These are phyloP conservation scores for Corapipo altera DNA, from an alignment of 2,113 vertebrate genomes.

Conservation along the genomic window DNA sequence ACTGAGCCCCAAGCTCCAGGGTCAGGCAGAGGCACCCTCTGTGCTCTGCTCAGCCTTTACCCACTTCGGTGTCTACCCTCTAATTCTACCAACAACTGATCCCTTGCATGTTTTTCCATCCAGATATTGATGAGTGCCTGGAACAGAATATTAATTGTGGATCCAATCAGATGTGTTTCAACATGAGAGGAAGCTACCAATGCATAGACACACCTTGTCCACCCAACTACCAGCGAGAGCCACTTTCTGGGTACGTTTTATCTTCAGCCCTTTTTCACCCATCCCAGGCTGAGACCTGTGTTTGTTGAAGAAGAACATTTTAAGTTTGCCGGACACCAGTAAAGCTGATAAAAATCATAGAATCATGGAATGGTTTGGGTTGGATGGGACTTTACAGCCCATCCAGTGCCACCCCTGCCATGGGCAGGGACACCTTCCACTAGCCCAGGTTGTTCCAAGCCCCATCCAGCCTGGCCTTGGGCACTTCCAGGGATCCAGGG, in stretches of 20 bases:
- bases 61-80: not conserved
- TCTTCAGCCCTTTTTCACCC: not conserved
- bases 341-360: not conserved
- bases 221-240: conserved; percentile 87
- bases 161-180: conserved; percentile 92
- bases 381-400: not conserved
- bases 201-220: conserved; percentile 96
- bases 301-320: not conserved
- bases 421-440: not conserved
- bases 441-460: not conserved
- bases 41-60: not conserved
- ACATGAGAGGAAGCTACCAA: conserved; percentile 92
- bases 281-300: not conserved
- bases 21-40: not conserved
- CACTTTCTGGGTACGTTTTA: conserved; percentile 82
- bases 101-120: not conserved
- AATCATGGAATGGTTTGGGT: not conserved
- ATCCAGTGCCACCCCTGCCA: not conserved
- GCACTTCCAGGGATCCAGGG: not conserved
- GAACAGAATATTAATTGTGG: conserved; percentile 90
- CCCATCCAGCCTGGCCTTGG: not conserved
- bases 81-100: not conserved
- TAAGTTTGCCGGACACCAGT: not conserved
- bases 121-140: conserved; percentile 92
- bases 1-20: not conserved